Evolutionary conservation across 2,797 vertebrate genomes (phyloP).

Genomic region (Rachycentron canadum): DNA sequence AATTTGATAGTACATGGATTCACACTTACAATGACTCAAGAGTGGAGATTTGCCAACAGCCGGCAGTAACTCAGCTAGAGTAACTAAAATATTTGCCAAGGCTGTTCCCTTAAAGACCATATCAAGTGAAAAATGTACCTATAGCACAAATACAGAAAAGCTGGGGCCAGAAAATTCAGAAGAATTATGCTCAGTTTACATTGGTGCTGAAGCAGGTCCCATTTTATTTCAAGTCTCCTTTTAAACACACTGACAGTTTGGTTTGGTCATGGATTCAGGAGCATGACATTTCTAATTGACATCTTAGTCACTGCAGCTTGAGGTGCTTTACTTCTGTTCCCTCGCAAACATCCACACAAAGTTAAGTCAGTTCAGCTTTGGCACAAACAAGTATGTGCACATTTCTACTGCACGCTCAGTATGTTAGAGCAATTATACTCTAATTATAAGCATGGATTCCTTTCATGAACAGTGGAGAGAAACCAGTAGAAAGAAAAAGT

Average conservation of each 20-base stretch:
- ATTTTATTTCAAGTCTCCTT: constrained; percentile 14
- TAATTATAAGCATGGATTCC: constrained; percentile 19
- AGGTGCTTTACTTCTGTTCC: constrained; percentile 19
- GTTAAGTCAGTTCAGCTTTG: constrained; percentile 15
- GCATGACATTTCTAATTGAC: constrained; percentile 36
- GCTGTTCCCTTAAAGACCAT: constrained; percentile 35
- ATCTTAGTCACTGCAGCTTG: constrained; percentile 17
- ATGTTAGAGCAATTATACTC: constrained; percentile 21
- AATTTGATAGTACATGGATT: constrained; percentile 36
- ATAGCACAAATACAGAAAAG: constrained; percentile 29
- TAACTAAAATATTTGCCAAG: constrained; percentile 52
- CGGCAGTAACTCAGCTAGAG: constrained; percentile 46
- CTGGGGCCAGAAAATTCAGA: constrained; percentile 10
- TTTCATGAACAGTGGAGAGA: neutral
- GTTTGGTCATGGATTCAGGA: constrained; percentile 26
- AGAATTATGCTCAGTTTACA: constrained; percentile 32
- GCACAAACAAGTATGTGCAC: neutral
- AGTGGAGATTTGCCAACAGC: constrained; percentile 44
- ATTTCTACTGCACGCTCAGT: constrained; percentile 10
- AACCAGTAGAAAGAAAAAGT: constrained; percentile 2
- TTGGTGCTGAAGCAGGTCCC: constrained; percentile 20
- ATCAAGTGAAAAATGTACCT: constrained; percentile 40
- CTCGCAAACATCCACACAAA: constrained; percentile 13
- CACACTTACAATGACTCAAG: constrained; percentile 52
- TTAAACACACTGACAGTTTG: constrained; percentile 23